Evolutionary conservation across 1,140 invertebrate genomes (phyloP).

Genomic region (Armadillidium nasatum): DNA sequence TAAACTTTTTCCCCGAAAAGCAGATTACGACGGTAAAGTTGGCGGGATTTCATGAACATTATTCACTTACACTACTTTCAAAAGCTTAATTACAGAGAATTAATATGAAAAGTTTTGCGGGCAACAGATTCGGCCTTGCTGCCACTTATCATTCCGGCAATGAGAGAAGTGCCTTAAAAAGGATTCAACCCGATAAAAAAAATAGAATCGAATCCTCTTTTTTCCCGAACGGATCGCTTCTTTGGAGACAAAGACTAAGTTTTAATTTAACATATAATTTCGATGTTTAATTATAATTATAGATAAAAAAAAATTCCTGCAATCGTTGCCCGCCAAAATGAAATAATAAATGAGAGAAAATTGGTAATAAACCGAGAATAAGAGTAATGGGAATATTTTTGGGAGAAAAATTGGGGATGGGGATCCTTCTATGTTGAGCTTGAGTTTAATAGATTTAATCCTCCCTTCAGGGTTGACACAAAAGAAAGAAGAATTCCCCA

Average conservation of each 20-base stretch:
- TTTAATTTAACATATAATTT: too few species aligned
- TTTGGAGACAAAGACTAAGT: too few species aligned
- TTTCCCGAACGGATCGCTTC: too few species aligned
- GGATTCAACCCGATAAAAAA: not conserved
- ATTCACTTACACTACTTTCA: conserved; percentile 42
- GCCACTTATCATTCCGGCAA: conserved; percentile 1
- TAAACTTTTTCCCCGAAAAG: conserved; percentile 32
- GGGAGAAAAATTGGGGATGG: not conserved
- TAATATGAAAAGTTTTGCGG: conserved; percentile 43
- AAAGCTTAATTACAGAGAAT: conserved; percentile 44
- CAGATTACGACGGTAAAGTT: conserved; percentile 42
- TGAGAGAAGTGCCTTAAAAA: not conserved
- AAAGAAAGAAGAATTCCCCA: conserved; percentile 1
- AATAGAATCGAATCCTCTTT: not conserved
- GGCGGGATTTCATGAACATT: conserved; percentile 41
- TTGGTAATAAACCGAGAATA: too few species aligned
- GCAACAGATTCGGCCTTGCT: conserved; percentile 14
- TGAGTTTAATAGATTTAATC: conserved; percentile 8
- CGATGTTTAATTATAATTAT: too few species aligned
- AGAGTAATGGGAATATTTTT: too few species aligned
- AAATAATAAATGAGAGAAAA: too few species aligned
- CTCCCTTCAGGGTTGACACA: conserved; percentile 2
- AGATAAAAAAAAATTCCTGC: too few species aligned
- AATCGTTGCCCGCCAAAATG: too few species aligned
- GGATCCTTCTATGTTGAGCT: not conserved